Conservation (phyloP, 1,140 invertebrate species). For the Ostrea denselamellosa region DNA sequence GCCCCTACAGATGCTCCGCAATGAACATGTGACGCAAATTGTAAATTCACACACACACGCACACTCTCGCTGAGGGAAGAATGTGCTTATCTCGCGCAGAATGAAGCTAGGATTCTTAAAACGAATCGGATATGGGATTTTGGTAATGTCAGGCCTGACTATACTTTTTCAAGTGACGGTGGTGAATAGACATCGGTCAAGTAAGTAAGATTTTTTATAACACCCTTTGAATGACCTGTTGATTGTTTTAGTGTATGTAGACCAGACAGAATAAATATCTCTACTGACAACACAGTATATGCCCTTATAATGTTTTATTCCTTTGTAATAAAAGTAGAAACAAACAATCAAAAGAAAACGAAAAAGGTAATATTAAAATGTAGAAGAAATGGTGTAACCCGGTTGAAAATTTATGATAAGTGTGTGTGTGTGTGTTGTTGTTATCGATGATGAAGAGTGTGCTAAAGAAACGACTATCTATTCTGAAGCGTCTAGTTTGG, state of each 20-base stretch:
- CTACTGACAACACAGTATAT: no score
- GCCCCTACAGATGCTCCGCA: not conserved
- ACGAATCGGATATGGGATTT: not conserved
- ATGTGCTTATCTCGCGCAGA: not conserved
- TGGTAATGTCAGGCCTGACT: not conserved
- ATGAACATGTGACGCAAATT: not conserved
- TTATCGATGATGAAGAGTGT: no score
- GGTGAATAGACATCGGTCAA: not conserved
- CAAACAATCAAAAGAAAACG: no score
- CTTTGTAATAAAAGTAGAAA: not conserved
- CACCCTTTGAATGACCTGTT: not conserved
- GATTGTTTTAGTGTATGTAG: no score
- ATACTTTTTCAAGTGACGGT: not conserved
- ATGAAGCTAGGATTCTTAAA: constrained; percentile 2
- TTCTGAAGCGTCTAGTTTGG: no score
- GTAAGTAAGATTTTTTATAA: not conserved
- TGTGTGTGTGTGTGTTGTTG: no score
- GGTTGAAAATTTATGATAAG: no score
- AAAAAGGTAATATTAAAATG: no score
- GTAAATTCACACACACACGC: not conserved
- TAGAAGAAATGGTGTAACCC: no score
- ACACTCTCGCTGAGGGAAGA: not conserved
- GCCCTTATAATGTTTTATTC: not conserved
- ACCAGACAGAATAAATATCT: no score
- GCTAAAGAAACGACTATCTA: no score